Conservation (phyloP, 1,140 invertebrate genomes). For the Micrasema longulum region DNA sequence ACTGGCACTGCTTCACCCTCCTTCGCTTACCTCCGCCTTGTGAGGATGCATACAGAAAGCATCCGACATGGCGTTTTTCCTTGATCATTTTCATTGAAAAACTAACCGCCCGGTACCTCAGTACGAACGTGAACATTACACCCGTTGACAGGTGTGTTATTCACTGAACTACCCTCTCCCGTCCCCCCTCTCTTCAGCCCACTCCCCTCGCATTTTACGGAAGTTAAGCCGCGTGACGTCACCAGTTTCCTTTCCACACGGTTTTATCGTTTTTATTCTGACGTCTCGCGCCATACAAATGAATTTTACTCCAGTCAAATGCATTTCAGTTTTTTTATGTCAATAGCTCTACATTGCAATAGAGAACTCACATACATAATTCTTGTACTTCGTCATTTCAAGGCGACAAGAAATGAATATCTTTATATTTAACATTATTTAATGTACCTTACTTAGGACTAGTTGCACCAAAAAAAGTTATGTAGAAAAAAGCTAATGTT, state of each 20-base stretch:
- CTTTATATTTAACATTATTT: too few species aligned
- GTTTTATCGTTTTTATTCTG: slow-evolving; percentile 49
- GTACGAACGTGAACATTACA: slow-evolving; percentile 12
- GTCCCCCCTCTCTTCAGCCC: background rate
- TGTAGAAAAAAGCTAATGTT: too few species aligned
- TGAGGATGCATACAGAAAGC: too few species aligned
- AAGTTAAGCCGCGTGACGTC: slow-evolving; percentile 45
- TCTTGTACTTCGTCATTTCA: too few species aligned
- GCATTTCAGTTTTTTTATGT: background rate
- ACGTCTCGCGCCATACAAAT: slow-evolving; percentile 38
- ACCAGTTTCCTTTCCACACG: slow-evolving; percentile 41
- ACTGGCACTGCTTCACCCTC: too few species aligned
- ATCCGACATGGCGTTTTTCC: slow-evolving; percentile 6
- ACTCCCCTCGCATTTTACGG: slow-evolving; percentile 23
- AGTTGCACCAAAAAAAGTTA: too few species aligned
- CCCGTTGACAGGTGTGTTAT: slow-evolving; percentile 29
- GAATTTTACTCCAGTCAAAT: slow-evolving; percentile 28
- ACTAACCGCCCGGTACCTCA: background rate
- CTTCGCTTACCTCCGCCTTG: too few species aligned
- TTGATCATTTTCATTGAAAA: slow-evolving; percentile 13
- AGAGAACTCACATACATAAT: too few species aligned
- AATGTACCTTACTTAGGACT: too few species aligned
- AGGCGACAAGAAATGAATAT: too few species aligned
- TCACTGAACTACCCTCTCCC: slow-evolving; percentile 1
- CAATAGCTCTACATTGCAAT: background rate